Conservation (phyloP, 2,797 vertebrate genomes). For the Spheniscus humboldti region DNA sequence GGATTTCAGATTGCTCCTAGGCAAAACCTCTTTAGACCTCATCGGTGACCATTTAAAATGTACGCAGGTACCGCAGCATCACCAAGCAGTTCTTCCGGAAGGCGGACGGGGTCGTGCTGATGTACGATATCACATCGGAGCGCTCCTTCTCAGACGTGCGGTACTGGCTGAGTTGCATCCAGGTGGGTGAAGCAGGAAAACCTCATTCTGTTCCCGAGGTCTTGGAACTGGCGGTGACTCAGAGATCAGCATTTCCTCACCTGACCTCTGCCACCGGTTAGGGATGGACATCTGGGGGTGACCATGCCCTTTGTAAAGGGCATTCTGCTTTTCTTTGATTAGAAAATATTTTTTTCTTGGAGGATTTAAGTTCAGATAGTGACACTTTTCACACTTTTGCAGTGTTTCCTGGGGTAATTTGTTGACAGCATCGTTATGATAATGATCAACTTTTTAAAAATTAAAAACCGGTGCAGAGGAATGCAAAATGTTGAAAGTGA, state of each 20-base stretch:
- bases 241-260: neutral
- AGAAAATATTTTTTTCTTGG: neutral
- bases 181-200: conserved; percentile 71
- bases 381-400: neutral
- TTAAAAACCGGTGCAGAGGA: neutral
- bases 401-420: neutral
- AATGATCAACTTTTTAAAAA: neutral
- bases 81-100: conserved; percentile 88
- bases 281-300: neutral
- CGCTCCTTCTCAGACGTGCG: conserved; percentile 80
- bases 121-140: conserved; percentile 89
- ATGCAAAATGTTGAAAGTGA: neutral
- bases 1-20: neutral
- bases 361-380: neutral
- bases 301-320: neutral
- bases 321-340: neutral
- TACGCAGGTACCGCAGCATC: conserved; percentile 87
- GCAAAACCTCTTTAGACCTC: neutral
- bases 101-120: conserved; percentile 88
- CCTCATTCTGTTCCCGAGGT: accelerated
- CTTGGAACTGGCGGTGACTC: neutral
- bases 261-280: neutral
- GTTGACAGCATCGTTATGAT: neutral
- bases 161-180: conserved; percentile 87
- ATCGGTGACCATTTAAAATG: neutral